A percentile compares a stretch with the other conserved stretches of the same genome.
phyloP scores from a whole-genome alignment of 2,888 invertebrate genomes.

The Leptinotarsa juncta region DNA sequence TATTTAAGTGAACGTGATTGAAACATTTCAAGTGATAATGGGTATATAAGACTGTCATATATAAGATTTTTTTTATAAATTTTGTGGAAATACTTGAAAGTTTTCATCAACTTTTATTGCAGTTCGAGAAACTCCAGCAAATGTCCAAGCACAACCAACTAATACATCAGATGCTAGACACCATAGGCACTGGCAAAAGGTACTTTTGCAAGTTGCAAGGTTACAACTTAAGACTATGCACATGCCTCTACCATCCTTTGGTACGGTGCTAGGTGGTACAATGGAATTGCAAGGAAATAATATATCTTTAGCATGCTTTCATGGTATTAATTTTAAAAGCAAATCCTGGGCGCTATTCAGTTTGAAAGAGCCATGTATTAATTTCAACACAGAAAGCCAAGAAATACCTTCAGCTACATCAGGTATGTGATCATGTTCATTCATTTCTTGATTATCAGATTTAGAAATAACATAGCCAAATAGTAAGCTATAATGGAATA shows the following conservation, averaged over 20 bases:
- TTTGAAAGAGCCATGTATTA: slow-evolving; percentile 90
- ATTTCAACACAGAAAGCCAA: slow-evolving; percentile 93
- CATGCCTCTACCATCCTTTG: slow-evolving; percentile 75
- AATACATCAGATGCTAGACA: slow-evolving; percentile 54
- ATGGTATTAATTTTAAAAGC: slow-evolving; percentile 95
- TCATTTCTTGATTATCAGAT: too few species aligned
- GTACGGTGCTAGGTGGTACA: slow-evolving; percentile 88
- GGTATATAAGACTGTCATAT: too few species aligned
- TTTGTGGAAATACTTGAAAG: not conserved
- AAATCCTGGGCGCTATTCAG: slow-evolving; percentile 97
- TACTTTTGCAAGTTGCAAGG: slow-evolving; percentile 83
- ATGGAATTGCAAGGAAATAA: slow-evolving; percentile 91
- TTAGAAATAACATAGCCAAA: too few species aligned
- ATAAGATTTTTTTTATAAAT: too few species aligned
- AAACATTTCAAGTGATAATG: too few species aligned
- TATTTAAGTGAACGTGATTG: too few species aligned
- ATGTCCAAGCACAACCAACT: slow-evolving; percentile 29
- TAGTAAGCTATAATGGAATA: too few species aligned
- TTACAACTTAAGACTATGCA: slow-evolving; percentile 81
- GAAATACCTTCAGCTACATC: slow-evolving; percentile 75
- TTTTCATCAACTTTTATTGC: slow-evolving; percentile 15
- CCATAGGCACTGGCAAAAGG: slow-evolving; percentile 92
- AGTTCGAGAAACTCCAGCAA: slow-evolving; percentile 38
- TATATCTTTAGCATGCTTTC: slow-evolving; percentile 95
- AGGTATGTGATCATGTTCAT: slow-evolving; percentile 63